A percentile compares a stretch with the other conserved stretches of the same genome.
These are phyloP conservation scores for Formicarius rufipectus DNA, from an alignment of 2,113 vertebrate genomes.

Conservation along the genomic window DNA sequence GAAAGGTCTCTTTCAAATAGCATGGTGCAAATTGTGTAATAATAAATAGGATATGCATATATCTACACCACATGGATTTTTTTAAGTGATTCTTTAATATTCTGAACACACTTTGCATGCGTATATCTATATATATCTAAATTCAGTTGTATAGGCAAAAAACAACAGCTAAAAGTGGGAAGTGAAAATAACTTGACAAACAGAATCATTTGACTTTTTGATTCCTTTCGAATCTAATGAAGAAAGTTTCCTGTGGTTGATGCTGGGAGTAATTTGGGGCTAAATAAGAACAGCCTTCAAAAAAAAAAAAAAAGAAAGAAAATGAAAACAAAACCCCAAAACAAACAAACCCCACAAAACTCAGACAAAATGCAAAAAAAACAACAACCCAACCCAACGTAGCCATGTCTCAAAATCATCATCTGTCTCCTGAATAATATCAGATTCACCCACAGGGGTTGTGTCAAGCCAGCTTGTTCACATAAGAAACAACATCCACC, in stretches of 20 bases:
- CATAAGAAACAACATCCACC: background rate
- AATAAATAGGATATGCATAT: background rate
- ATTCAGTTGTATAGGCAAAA: background rate
- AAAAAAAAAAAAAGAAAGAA: background rate
- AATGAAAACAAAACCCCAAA: background rate
- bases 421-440: background rate
- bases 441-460: background rate
- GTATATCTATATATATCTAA: background rate
- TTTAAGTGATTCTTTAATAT: background rate
- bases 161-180: background rate
- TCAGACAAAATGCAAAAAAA: too few species aligned
- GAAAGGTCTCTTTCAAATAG: background rate
- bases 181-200: background rate
- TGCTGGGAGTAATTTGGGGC: background rate
- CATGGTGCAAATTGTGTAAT: background rate
- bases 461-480: background rate
- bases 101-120: too few species aligned
- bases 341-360: too few species aligned
- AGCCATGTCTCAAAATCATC: background rate
- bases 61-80: background rate
- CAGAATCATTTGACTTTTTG: background rate
- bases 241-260: background rate
- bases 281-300: background rate
- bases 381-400: too few species aligned
- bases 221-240: background rate